A percentile compares a stretch with the other conserved stretches of the same genome.
Evolutionary conservation across 2,888 invertebrate species (phyloP).

Genomic region (Epinotia brunnichana): DNA sequence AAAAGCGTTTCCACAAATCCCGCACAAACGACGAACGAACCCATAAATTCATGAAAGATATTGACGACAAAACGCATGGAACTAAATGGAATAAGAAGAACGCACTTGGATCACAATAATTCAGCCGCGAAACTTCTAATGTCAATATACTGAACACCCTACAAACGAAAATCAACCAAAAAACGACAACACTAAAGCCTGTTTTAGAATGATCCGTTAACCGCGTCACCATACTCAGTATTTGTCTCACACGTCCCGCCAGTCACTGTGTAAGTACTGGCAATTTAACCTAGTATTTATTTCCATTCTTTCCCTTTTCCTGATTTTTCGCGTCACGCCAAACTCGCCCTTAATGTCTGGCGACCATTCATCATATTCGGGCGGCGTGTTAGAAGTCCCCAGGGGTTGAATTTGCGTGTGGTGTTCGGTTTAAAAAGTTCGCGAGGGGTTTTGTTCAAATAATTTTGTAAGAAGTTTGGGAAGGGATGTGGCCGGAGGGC

Average conservation of each 20-base stretch:
- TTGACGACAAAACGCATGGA: constrained; percentile 32
- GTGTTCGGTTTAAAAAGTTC: constrained; percentile 51
- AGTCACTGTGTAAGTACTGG: constrained; percentile 63
- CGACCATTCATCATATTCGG: constrained; percentile 27
- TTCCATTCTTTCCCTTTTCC: constrained; percentile 52
- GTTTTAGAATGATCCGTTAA: not conserved
- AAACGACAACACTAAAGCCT: not conserved
- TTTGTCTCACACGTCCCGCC: constrained; percentile 63
- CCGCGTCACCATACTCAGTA: constrained; percentile 59
- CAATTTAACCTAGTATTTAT: constrained; percentile 63
- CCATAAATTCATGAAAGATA: constrained; percentile 31
- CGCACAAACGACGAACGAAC: constrained; percentile 3
- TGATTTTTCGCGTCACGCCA: constrained; percentile 51
- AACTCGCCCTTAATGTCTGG: constrained; percentile 53
- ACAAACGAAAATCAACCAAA: constrained; percentile 23
- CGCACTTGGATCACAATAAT: constrained; percentile 56
- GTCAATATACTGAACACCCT: constrained; percentile 48
- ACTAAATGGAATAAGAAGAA: constrained; percentile 41
- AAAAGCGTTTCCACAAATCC: constrained; percentile 10
- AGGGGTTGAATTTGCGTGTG: constrained; percentile 61
- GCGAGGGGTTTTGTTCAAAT: constrained; percentile 70
- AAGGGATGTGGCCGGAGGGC: constrained; percentile 71
- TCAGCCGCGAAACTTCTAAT: constrained; percentile 48
- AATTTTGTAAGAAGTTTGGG: constrained; percentile 77
- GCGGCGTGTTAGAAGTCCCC: constrained; percentile 42